Conservation (phyloP, 1,140 invertebrate genomes). For the Lamellibrachia luymesi region DNA sequence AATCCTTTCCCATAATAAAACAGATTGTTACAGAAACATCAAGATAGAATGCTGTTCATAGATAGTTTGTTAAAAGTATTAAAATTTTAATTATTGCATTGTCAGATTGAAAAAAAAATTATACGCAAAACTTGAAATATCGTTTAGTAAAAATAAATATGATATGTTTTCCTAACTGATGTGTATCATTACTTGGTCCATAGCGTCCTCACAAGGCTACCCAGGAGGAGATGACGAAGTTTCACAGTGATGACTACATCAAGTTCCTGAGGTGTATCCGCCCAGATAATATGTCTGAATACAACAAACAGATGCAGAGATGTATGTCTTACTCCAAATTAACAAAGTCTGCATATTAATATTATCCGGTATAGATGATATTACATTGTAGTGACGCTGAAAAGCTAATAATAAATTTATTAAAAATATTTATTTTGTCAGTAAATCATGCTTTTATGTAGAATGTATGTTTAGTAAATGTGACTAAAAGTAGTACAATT, state of each 20-base stretch:
- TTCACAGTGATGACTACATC: constrained; percentile 99
- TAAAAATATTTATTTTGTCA: no score
- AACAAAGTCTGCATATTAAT: no score
- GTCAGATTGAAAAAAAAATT: not conserved
- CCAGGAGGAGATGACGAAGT: constrained; percentile 99
- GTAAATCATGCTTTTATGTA: no score
- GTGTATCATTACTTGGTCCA: not conserved
- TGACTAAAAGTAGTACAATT: no score
- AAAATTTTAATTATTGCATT: not conserved
- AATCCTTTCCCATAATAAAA: no score
- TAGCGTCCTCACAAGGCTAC: constrained; percentile 95
- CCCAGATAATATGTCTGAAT: constrained; percentile 99
- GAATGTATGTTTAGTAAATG: no score
- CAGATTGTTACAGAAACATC: no score
- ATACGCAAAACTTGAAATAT: not conserved
- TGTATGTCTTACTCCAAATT: constrained; percentile 51
- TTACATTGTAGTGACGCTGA: no score
- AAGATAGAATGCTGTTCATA: no score
- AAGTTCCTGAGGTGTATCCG: constrained; percentile 93
- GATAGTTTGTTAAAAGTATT: not conserved
- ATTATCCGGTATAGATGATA: no score
- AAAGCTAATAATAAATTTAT: no score
- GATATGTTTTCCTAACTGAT: not conserved
- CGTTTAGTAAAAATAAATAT: not conserved
- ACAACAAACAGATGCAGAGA: constrained; percentile 99